phyloP scores from a whole-genome alignment of 1,140 invertebrate genomes.

The fruit fly (Drosophila melanogaster) region Release_6_plus_ISO1_MT NT_037436.4:22296501-22297000 shows the following conservation, averaged over 20 bases:
- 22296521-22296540: constrained; percentile 89
- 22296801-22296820: constrained; percentile 95
- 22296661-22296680: constrained; percentile 90
- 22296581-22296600: constrained; percentile 92
- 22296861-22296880: constrained; percentile 93
- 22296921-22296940: constrained; percentile 96
- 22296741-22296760: constrained; percentile 95
- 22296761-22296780: constrained; percentile 95
- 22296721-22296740: constrained; percentile 95
- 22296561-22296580: constrained; percentile 96
- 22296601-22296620: constrained; percentile 93
- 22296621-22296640: constrained; percentile 98
- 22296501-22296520: constrained; percentile 94
- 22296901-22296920: constrained; percentile 90
- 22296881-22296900: constrained; percentile 94
- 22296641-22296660: constrained; percentile 95
- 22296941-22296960: constrained; percentile 91
- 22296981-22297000: constrained; percentile 96
- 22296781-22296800: constrained; percentile 95
- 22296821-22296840: constrained; percentile 96
- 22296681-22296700: constrained; percentile 93
- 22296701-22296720: constrained; percentile 97
- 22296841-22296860: constrained; percentile 94
- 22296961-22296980: constrained; percentile 96
- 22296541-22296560: constrained; percentile 96